Evolutionary conservation across 2,888 invertebrate species (phyloP).

Genomic region (Macrosoma leucophasiata): DNA sequence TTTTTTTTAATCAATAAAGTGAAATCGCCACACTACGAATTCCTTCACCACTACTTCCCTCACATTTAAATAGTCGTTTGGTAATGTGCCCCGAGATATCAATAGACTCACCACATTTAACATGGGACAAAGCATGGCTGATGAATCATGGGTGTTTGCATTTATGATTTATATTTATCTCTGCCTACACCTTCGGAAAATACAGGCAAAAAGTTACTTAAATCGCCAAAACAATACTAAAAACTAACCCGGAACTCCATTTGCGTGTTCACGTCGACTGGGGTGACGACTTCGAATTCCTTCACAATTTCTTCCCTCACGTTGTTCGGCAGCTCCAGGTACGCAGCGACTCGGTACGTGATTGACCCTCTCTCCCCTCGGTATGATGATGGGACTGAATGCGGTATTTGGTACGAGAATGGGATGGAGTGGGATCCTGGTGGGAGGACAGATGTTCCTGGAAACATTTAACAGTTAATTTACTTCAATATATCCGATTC

Average conservation of each 20-base stretch:
- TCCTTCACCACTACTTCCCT: neutral
- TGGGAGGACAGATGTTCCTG: constrained; percentile 34
- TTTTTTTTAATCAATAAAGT: constrained; percentile 18
- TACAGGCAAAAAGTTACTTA: neutral
- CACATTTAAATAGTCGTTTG: neutral
- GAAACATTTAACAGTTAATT: no score
- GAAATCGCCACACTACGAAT: neutral
- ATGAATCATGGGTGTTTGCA: neutral
- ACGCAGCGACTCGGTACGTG: constrained; percentile 35
- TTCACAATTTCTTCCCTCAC: constrained; percentile 30
- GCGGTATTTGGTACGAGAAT: constrained; percentile 46
- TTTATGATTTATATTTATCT: neutral
- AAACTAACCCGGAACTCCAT: neutral
- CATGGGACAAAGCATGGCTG: neutral
- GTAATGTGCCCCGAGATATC: neutral
- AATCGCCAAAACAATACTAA: neutral
- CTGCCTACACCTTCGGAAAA: neutral
- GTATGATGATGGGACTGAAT: constrained; percentile 43
- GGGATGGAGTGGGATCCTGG: constrained; percentile 37
- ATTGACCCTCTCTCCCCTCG: constrained; percentile 37
- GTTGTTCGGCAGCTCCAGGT: constrained; percentile 31
- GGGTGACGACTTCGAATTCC: constrained; percentile 42
- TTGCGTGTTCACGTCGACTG: constrained; percentile 40
- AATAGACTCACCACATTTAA: neutral
- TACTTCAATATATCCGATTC: no score